Conservation (phyloP, 2,113 vertebrate genomes). For the Chrysochloris asiatica region DNA sequence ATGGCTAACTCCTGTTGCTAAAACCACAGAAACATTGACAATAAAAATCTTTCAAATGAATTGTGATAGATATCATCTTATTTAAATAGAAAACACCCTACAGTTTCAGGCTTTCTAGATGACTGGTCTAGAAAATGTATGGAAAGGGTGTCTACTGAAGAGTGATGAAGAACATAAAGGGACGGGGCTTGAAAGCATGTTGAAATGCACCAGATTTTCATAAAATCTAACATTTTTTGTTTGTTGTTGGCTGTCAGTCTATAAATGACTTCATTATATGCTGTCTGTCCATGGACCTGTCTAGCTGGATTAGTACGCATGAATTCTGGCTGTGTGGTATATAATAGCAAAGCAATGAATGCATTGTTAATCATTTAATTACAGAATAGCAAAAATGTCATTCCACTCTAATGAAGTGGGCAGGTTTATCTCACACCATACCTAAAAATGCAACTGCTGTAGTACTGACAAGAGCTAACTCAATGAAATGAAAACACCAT, state of each 20-base stretch:
- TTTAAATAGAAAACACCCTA: not conserved
- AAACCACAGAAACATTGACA: not conserved
- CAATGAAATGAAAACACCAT: conserved; percentile 67
- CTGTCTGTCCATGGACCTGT: not conserved
- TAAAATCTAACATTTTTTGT: not conserved
- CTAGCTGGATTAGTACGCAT: not conserved
- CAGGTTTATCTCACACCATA: not conserved
- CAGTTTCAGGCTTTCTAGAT: not conserved
- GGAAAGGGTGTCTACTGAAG: not conserved
- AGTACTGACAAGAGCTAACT: conserved; percentile 47
- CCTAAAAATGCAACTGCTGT: conserved; percentile 12
- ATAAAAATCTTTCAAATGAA: not conserved
- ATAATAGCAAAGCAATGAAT: not conserved
- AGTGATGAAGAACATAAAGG: not conserved
- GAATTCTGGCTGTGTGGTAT: not conserved
- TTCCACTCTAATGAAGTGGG: conserved; percentile 30
- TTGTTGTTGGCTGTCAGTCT: not conserved
- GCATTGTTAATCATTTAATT: conserved; percentile 27
- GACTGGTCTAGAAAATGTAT: not conserved
- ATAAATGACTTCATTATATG: not conserved
- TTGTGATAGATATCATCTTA: not conserved
- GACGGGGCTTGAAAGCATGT: not conserved
- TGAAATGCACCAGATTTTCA: not conserved
- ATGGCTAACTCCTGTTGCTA: not conserved
- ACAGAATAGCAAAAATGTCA: conserved; percentile 21